Evolutionary conservation across 2,113 vertebrate species (phyloP).

Genomic region (Cheirogaleus medius): DNA sequence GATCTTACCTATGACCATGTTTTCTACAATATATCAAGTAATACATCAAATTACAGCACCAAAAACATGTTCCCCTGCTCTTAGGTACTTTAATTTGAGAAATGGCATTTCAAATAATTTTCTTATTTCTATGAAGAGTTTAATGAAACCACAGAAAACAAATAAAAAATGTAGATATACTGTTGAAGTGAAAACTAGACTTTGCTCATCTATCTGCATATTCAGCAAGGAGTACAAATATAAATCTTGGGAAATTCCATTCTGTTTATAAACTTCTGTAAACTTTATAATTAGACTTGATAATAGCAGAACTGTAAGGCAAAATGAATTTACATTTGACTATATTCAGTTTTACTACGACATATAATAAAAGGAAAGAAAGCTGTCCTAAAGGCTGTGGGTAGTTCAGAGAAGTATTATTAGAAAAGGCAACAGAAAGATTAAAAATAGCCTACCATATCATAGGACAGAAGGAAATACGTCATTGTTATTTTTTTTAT

Average conservation of each 20-base stretch:
- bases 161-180: not conserved
- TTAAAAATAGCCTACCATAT: not conserved
- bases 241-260: not conserved
- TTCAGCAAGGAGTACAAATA: not conserved
- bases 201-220: not conserved
- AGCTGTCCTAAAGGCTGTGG: not conserved
- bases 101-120: not conserved
- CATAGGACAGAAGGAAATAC: not conserved
- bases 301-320: not conserved
- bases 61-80: not conserved
- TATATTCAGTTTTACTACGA: not conserved
- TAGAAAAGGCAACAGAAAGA: not conserved
- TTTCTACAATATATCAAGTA: not conserved
- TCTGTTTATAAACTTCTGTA: not conserved
- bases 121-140: conserved; percentile 14
- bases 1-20: not conserved
- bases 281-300: not conserved
- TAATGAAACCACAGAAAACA: conserved; percentile 1
- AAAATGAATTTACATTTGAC: conserved; percentile 2
- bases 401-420: not conserved
- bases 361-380: not conserved
- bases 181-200: not conserved
- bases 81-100: not conserved
- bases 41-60: not conserved
- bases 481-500: not conserved